Base-by-base conservation (phyloP, 2,888 invertebrate genomes). In the Pogonocherus hispidulus region DNA sequence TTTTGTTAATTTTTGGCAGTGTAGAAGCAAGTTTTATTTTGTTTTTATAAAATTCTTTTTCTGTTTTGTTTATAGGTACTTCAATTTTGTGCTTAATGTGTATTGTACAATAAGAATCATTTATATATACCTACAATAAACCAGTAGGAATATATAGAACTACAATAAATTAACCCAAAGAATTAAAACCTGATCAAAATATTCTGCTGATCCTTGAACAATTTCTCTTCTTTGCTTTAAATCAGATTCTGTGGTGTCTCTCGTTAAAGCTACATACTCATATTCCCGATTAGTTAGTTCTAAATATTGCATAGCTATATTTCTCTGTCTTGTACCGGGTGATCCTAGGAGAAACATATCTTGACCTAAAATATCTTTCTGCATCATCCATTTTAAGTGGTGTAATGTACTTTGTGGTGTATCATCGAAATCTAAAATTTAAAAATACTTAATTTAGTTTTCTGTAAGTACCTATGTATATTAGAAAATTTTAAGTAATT, bases 231-330 rank as follows among this genome's bases (percentile, higher is more conserved):
- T 88, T 84, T 99, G 98, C 83, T 99, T 99, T 22, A 99, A 88
- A 85, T 99, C 99, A 3, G 97, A 94, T 85, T 99, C 99, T 0
- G 98, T 99, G 0, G 98, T 98, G 82, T 99, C 99, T 74, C 98
- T 88, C 22, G 97, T 97, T 16, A 99, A 87, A 0, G 97, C 93
- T 20, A 99, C 93, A 86, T 97, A 98, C 84, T 99, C 98, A 57
- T 94, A 87, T 87, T 99, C 98, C 60, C 95, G 88, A 76, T 94
- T 92, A 0, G 95, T 96, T 62, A 98, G 83, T 85, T 98, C 96
- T 79, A 97, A 88, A 86, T 94, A 94, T 81, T 96, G 93, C 86
- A 98, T 89, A 0, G 96, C 96, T 59, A 98, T 86, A 81, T 92
- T 90, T 59, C 98, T 87, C 77, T 95, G 90, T 66, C 90, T 87